Conservation (phyloP, 2,113 vertebrate genomes). For the Tinamus guttatus region DNA sequence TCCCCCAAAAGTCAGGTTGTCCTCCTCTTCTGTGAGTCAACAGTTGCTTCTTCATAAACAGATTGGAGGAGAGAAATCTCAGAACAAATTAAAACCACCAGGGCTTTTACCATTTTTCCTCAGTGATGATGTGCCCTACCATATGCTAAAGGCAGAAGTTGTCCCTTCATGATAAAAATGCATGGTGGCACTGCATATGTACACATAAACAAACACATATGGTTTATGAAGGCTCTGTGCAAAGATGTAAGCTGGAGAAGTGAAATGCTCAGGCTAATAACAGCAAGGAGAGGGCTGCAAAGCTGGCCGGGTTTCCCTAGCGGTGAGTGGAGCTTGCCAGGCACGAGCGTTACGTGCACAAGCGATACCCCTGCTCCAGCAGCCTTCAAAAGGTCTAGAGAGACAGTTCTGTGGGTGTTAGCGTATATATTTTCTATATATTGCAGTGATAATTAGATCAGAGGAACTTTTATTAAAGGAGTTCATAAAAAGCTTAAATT, state of each 20-base stretch:
- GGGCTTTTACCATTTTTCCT: neutral
- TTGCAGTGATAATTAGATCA: neutral
- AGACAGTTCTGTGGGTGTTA: too few relatives aligned
- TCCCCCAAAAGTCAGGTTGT: neutral
- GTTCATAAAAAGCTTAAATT: neutral
- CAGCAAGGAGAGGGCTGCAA: neutral
- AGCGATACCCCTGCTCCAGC: neutral
- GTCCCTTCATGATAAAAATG: fast-evolving
- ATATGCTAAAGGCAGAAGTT: neutral
- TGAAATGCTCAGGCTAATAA: neutral
- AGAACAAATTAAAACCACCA: fast-evolving
- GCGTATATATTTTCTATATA: neutral
- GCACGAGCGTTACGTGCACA: neutral
- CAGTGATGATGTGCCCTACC: neutral
- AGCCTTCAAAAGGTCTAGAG: neutral
- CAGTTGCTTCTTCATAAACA: neutral
- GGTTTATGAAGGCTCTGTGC: neutral
- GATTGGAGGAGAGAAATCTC: neutral
- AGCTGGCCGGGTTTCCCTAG: neutral
- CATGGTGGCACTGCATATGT: neutral
- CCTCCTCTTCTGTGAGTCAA: neutral
- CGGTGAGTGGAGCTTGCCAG: neutral
- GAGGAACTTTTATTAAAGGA: neutral
- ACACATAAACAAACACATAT: fast-evolving
- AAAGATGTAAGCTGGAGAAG: neutral